phyloP scores from a whole-genome alignment of 1,140 invertebrate species.

The Camponotus floridanus region DNA sequence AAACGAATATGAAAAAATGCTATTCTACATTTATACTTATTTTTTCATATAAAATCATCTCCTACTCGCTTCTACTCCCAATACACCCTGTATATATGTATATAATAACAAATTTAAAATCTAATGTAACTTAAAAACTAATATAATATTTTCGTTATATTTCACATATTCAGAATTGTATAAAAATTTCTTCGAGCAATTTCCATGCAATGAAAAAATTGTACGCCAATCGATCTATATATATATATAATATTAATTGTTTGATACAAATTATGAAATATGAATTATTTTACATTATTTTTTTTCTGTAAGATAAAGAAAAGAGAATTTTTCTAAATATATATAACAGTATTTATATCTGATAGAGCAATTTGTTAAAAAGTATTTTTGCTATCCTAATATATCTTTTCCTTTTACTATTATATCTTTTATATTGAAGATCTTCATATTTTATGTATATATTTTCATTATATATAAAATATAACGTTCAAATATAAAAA shows the following conservation, averaged over 20 bases:
- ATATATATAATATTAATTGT: not conserved
- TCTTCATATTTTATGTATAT: too few relatives aligned
- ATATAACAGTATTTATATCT: not conserved
- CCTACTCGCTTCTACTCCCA: too few relatives aligned
- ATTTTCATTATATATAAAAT: too few relatives aligned
- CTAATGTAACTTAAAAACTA: not conserved
- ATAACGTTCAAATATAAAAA: too few relatives aligned
- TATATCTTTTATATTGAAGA: too few relatives aligned
- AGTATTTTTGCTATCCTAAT: not conserved
- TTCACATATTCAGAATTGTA: slow-evolving; percentile 1
- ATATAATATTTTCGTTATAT: slow-evolving; percentile 23
- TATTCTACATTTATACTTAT: too few relatives aligned
- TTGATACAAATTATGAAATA: not conserved
- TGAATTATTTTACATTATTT: not conserved
- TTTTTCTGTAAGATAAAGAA: slow-evolving; percentile 3
- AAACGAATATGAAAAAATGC: too few relatives aligned
- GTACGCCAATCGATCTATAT: slow-evolving; percentile 20
- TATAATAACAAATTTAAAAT: slow-evolving; percentile 1
- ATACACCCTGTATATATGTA: not conserved
- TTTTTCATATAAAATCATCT: too few relatives aligned
- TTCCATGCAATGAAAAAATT: slow-evolving; percentile 32
- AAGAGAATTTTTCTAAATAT: not conserved
- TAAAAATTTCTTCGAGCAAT: slow-evolving; percentile 1
- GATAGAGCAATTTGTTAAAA: not conserved
- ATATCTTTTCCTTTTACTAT: not conserved